A percentile compares a stretch with the other conserved stretches of the same genome.
Evolutionary conservation across 2,888 invertebrate species (phyloP).

Genomic region (Drymonia ruficornis): DNA sequence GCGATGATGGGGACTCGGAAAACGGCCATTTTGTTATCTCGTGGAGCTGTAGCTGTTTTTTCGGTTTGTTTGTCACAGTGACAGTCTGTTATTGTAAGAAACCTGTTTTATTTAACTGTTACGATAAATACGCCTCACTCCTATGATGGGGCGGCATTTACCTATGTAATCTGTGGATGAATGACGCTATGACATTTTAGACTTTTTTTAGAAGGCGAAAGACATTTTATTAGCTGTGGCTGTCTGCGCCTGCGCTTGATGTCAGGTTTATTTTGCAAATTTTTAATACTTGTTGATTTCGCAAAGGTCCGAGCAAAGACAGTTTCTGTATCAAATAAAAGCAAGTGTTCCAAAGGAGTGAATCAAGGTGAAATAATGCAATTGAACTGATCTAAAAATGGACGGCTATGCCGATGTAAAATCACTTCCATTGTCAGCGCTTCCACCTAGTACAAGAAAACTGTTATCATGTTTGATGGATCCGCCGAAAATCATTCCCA

Average conservation of each 20-base stretch:
- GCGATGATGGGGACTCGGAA: no score
- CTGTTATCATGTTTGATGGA: slow-evolving; percentile 87
- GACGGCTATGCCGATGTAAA: slow-evolving; percentile 18
- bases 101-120: no score
- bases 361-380: slow-evolving; percentile 20
- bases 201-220: no score
- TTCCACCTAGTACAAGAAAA: slow-evolving; percentile 73
- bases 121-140: no score
- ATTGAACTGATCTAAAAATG: slow-evolving; percentile 28
- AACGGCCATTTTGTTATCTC: no score
- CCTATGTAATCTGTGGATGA: slow-evolving; percentile 1
- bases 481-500: slow-evolving; percentile 87
- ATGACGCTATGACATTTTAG: no score
- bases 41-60: no score
- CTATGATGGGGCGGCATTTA: no score
- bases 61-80: no score
- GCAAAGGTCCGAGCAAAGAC: neutral
- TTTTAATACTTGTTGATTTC: neutral
- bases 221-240: no score
- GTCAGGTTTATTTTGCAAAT: neutral
- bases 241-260: no score
- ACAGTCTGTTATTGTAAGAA: no score
- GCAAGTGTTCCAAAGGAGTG: slow-evolving; percentile 9
- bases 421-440: slow-evolving; percentile 65
- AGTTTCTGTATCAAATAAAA: slow-evolving; percentile 1